Percentiles rank a stretch among this genome's conserved stretches.
These are phyloP conservation scores for Schizopygopsis malacanthus DNA, from an alignment of 2,797 vertebrate genomes.

Conservation along the genomic window DNA sequence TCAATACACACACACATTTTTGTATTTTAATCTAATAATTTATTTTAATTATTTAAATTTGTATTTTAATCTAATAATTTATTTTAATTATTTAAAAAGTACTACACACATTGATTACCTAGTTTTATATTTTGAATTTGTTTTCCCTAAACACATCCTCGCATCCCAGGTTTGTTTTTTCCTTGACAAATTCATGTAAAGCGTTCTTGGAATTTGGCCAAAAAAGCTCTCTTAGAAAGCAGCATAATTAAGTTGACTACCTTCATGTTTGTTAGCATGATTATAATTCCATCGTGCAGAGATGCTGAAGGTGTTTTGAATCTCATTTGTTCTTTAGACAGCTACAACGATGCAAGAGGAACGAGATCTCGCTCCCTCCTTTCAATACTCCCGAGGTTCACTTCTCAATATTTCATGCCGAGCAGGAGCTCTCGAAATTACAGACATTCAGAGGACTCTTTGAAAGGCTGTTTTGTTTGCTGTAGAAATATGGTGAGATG, in stretches of 20 bases:
- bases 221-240: not conserved
- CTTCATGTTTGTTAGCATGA: not conserved
- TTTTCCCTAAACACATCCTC: not conserved
- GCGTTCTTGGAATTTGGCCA: not conserved
- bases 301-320: not conserved
- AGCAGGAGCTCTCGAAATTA: constrained; percentile 3
- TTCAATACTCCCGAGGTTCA: not conserved
- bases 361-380: not conserved
- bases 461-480: constrained; percentile 15
- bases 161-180: not conserved
- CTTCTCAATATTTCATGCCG: constrained; percentile 35
- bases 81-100: not conserved
- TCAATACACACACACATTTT: too few species aligned
- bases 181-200: not conserved
- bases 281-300: not conserved
- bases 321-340: not conserved
- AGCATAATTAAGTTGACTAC: not conserved
- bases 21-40: too few species aligned
- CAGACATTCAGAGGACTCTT: constrained; percentile 2
- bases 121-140: not conserved
- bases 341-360: not conserved
- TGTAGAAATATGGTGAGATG: constrained; percentile 26
- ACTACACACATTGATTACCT: not conserved
- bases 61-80: too few species aligned
- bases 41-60: too few species aligned